These are phyloP conservation scores for Gymnopithys bicolor DNA, from an alignment of 2,797 vertebrate genomes.

Conservation along the genomic window DNA sequence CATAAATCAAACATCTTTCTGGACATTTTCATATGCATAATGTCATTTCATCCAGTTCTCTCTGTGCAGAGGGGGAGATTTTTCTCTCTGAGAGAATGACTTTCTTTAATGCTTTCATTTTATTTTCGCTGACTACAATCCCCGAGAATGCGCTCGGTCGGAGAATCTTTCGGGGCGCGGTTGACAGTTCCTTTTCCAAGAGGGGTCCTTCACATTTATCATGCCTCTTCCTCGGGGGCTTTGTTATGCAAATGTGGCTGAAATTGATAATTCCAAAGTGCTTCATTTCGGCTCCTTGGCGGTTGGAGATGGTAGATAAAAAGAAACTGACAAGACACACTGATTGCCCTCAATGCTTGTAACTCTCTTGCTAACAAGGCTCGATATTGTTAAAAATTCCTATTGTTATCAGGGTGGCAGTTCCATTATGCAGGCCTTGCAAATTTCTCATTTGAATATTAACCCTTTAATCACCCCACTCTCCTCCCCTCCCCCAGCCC, in stretches of 20 bases:
- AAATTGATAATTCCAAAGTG: slow-evolving; percentile 98
- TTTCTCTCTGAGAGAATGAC: slow-evolving; percentile 87
- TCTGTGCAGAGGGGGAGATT: slow-evolving; percentile 87
- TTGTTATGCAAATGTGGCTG: slow-evolving; percentile 99
- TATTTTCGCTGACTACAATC: slow-evolving; percentile 95
- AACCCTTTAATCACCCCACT: slow-evolving; percentile 78
- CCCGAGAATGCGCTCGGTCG: slow-evolving; percentile 84
- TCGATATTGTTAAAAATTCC: slow-evolving; percentile 95
- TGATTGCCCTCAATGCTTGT: slow-evolving; percentile 96
- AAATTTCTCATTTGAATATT: slow-evolving; percentile 88
- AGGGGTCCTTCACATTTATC: slow-evolving; percentile 92
- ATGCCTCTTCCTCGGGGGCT: slow-evolving; percentile 93
- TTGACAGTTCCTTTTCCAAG: slow-evolving; percentile 92
- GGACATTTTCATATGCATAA: slow-evolving; percentile 99
- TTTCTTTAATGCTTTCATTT: slow-evolving; percentile 94
- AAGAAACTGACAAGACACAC: slow-evolving; percentile 96
- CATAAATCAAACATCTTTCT: slow-evolving; percentile 99
- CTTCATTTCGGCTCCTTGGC: slow-evolving; percentile 94
- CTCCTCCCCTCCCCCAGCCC: slow-evolving; percentile 48
- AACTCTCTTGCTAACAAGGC: slow-evolving; percentile 93
- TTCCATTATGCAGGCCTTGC: slow-evolving; percentile 90
- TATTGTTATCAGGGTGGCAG: slow-evolving; percentile 90
- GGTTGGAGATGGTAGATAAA: slow-evolving; percentile 93
- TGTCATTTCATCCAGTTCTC: slow-evolving; percentile 99
- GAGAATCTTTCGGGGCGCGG: slow-evolving; percentile 92